Conservation (phyloP, 2,113 vertebrate species). For the Neolamprologus devosi region DNA sequence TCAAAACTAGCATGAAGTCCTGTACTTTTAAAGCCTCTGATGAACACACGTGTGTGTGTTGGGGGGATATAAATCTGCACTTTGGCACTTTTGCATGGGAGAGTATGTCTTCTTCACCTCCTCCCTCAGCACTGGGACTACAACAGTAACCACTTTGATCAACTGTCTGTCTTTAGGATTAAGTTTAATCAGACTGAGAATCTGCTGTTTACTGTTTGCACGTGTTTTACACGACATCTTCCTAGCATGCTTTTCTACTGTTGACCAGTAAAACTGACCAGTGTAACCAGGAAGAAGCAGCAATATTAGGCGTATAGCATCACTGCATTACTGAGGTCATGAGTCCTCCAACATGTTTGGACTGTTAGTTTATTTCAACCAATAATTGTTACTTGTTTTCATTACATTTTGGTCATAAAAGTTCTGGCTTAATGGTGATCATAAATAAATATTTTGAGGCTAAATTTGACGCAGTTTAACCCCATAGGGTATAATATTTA, state of each 20-base stretch:
- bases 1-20: conserved; percentile 1
- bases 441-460: not conserved
- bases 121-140: not conserved
- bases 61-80: not conserved
- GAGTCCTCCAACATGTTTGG: not conserved
- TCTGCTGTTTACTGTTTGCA: not conserved
- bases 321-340: not conserved
- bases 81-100: conserved; percentile 13
- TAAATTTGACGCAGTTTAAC: not conserved
- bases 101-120: not conserved
- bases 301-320: not conserved
- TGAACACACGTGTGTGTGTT: fast-evolving
- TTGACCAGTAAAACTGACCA: not conserved
- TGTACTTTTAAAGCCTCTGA: not conserved
- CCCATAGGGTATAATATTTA: not conserved
- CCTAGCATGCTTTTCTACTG: not conserved
- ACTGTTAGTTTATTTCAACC: not conserved
- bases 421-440: not conserved
- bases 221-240: not conserved
- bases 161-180: not conserved
- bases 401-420: not conserved
- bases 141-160: not conserved
- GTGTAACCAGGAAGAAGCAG: not conserved
- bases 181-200: not conserved
- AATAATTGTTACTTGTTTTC: not conserved